A percentile compares a stretch with the other conserved stretches of the same genome.
Evolutionary conservation across 2,113 vertebrate species (phyloP).

Genomic region (Rynchops niger): DNA sequence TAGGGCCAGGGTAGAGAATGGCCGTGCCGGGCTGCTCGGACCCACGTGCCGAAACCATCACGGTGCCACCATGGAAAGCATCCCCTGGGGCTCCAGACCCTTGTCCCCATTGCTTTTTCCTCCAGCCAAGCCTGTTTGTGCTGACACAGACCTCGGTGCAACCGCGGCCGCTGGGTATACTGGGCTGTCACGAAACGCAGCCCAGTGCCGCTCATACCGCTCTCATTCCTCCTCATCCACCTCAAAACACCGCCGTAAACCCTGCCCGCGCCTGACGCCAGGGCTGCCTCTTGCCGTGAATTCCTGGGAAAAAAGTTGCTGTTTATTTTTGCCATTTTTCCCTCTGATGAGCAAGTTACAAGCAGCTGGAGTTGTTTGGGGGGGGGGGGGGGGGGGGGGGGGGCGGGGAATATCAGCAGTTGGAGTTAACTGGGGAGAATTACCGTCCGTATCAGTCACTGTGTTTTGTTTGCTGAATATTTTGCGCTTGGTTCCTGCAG

Average conservation of each 20-base stretch:
- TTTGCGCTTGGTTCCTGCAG: not conserved
- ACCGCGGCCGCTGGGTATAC: accelerated
- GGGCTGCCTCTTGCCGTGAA: not conserved
- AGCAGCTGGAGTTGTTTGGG: not conserved
- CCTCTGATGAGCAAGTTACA: not conserved
- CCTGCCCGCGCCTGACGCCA: not conserved
- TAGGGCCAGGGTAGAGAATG: accelerated
- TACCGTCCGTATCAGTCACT: accelerated
- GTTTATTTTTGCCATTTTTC: not conserved
- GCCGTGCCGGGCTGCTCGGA: not conserved
- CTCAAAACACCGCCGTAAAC: not conserved
- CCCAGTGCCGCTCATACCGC: accelerated
- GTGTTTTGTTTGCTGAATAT: not conserved
- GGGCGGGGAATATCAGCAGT: not conserved
- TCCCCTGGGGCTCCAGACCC: accelerated
- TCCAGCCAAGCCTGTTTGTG: not conserved
- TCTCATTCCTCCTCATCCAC: accelerated
- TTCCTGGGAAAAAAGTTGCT: not conserved
- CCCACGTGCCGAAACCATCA: accelerated
- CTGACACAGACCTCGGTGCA: accelerated
- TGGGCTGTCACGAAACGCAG: not conserved
- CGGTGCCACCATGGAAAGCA: not conserved
- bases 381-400: not conserved
- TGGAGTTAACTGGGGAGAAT: not conserved
- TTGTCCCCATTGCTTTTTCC: accelerated